Percentiles rank a stretch among this genome's conserved stretches.
Conservation (phyloP, 2,113 vertebrate genomes). For the Leuciscus idus region DNA sequence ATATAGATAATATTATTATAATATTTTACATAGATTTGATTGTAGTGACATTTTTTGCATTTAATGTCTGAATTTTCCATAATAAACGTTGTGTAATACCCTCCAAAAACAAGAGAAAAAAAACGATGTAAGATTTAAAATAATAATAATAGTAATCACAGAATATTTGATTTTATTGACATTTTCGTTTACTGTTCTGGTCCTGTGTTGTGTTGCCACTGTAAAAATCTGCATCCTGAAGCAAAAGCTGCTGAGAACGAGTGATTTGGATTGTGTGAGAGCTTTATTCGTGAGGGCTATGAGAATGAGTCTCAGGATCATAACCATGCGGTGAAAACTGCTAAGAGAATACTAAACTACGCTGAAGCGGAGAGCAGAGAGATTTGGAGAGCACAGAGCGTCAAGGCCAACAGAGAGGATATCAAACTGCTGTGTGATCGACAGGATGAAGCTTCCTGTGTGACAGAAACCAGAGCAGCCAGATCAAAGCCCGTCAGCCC, state of each 20-base stretch:
- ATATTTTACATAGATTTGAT: background rate
- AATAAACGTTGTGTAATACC: no score
- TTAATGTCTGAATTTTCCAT: no score
- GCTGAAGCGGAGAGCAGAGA: background rate
- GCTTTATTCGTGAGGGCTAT: conserved; percentile 47
- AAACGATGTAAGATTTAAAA: no score
- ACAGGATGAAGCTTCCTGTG: conserved; percentile 29
- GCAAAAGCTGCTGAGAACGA: background rate
- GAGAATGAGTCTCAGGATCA: conserved; percentile 49
- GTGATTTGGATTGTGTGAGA: background rate
- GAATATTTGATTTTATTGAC: background rate
- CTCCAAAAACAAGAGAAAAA: no score
- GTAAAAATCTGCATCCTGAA: background rate
- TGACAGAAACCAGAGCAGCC: conserved; percentile 43
- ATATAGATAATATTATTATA: no score
- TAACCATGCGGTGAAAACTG: conserved; percentile 5
- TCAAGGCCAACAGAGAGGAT: conserved; percentile 5
- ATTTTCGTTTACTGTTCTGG: background rate
- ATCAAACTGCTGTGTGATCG: conserved; percentile 45
- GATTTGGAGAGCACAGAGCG: background rate
- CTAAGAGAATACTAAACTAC: conserved; percentile 43
- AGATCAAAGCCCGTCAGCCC: conserved; percentile 31
- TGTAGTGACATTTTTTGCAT: background rate
- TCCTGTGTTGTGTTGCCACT: background rate
- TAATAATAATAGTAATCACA: no score